Base-by-base conservation (phyloP, 2,113 vertebrate genomes). In the Hippoglossus stenolepis region DNA sequence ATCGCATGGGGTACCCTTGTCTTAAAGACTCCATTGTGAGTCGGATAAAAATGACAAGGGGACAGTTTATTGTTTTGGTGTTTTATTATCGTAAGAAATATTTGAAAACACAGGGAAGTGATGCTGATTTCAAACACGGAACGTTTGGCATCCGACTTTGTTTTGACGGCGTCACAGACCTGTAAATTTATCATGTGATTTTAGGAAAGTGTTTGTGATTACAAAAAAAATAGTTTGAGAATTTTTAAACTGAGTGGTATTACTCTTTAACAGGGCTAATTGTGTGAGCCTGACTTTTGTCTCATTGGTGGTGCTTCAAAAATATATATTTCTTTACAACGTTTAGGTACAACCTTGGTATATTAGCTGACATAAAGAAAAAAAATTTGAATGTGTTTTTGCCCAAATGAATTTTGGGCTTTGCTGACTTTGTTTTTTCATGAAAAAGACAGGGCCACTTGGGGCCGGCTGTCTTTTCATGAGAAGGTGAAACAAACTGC, bases 401-500 rank as follows among this genome's bases (percentile, higher is more conserved):
- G 94, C 95, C 96, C 94, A 93, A 94, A 93, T 85, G 11, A 84
- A 86, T 91, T 95, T 94, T 93, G 95, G 94, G 95, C 95, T 92
- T 96, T 96, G 93, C 93, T 93, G 95, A 96, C 94, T 94, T 95
- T 96, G 95, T 96, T 96, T 97, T 98, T 97, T 96, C 96, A 97
- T 97, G 96, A 96, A 96, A 96, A 94, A 90, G 94, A 96, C 95
- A 85, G 94, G 96, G 94, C 95, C 95, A 90, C 84, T 82, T 94
- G 76, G 77, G 95, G 96, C 94, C 94, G 93, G 91, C 94, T 95
- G 95, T 97, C 95, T 96, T 95, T 96, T 98, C 96, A 96, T 98
- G 97, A 97, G 96, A 98, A 97, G 96, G 96, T 96, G 95, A 96
- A 96, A 97, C 94, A 97, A 96, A 97, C 95, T 97, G 96, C 96